phyloP scores from a whole-genome alignment of 2,113 vertebrate species.

The Casuarius casuarius region DNA sequence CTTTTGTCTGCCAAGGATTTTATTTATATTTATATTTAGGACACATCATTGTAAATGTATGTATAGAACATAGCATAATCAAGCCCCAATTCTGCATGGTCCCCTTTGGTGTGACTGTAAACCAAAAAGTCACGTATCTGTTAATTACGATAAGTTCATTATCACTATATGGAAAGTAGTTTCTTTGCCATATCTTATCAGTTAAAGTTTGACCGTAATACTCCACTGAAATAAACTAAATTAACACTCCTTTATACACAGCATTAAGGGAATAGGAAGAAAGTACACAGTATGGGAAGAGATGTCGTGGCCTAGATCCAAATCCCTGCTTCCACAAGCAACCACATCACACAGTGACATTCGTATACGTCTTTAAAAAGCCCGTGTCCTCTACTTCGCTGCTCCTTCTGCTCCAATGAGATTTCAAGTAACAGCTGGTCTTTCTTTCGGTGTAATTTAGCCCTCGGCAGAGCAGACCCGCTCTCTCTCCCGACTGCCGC shows the following conservation, averaged over 20 bases:
- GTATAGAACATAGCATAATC: background rate
- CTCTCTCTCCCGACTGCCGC: fast-evolving
- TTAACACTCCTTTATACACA: background rate
- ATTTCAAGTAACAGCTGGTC: fast-evolving
- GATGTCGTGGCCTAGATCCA: background rate
- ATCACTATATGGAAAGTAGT: background rate
- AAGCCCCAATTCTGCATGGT: background rate
- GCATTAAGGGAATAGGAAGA: background rate
- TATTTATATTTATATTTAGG: background rate
- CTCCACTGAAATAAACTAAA: background rate
- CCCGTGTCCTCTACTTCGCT: background rate
- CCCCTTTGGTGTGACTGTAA: background rate
- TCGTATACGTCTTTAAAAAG: fast-evolving
- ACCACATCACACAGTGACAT: background rate
- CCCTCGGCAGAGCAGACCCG: fast-evolving
- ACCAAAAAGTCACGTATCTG: background rate
- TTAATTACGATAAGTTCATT: background rate
- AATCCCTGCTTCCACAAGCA: background rate
- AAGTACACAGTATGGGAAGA: fast-evolving
- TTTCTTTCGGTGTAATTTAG: fast-evolving
- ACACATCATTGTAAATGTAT: background rate
- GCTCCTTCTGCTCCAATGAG: background rate
- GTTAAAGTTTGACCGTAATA: background rate
- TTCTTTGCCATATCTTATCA: background rate
- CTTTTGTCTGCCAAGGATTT: background rate